Base-by-base conservation (phyloP, 2,113 vertebrate species). In the Lucifuga dentata region DNA sequence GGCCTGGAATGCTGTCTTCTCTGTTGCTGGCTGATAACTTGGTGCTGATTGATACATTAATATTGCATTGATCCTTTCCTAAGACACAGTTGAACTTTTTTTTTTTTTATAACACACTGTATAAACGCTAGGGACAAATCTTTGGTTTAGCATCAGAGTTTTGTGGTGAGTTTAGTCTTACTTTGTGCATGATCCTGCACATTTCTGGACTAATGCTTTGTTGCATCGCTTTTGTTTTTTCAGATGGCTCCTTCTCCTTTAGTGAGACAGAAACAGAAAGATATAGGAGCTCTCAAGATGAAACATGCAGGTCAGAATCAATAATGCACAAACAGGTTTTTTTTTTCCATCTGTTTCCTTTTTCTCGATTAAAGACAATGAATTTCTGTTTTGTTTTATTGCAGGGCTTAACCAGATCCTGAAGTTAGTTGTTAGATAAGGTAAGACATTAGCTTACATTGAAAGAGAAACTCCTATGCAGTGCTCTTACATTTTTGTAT, bases 41-140 rank as follows among this genome's bases (percentile, higher is more conserved):
- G 70, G 46, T 80, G 73, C 50, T 86, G 85, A 88, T 86, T 83
- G 83, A 81, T 80, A 79, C 78, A 88, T 90, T 84, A 82, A 86
- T 89, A 89, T 88, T 88, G 23, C 76, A 89, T 84, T 64, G 46
- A 84, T 88, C 63, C 19, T 8, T 46, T 64, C 46, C 49, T 68
- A 8, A 19, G 19, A 55, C 50, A 51, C 15, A 6, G 40, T 55
- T 26, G 13, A 45, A 21, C 61, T 76, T 20, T 40, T 59, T 72
- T 43, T 57, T 76, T 20, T 40, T 59, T 72, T 43, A 44, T 60
- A 44, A 41, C 1, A 23, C 35, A 23, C 67, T 48, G 23, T 5
- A 2, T 76, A 13, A 51, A 56, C 63, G 29, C 35, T 53, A 2
- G 1, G n/a, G 38, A 26, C 19, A 29, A 24, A 10, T 44, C 15